These are phyloP conservation scores for Brachypalpus laphriformis DNA, from an alignment of 2,888 invertebrate genomes.

Conservation along the genomic window DNA sequence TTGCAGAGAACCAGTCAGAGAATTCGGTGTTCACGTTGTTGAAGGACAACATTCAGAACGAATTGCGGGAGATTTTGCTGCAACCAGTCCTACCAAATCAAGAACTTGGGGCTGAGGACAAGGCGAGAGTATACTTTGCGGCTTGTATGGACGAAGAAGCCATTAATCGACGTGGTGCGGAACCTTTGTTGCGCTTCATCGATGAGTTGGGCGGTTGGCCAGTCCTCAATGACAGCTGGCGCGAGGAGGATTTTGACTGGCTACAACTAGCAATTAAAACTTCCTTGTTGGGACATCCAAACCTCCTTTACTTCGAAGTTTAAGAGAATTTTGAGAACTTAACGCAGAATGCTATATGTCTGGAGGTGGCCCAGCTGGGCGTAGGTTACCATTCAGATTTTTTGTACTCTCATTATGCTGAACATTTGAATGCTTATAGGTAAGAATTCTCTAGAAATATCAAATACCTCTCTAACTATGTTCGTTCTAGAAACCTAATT, in stretches of 20 bases:
- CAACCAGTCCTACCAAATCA: conserved; percentile 18
- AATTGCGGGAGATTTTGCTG: conserved; percentile 46
- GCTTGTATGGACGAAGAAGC: conserved; percentile 53
- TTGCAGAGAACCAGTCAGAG: conserved; percentile 61
- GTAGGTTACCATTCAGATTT: conserved; percentile 59
- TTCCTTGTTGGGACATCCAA: conserved; percentile 27
- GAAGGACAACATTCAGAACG: conserved; percentile 57
- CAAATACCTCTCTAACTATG: neutral
- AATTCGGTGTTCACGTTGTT: conserved; percentile 60
- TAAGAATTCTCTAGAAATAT: neutral
- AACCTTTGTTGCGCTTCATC: conserved; percentile 65
- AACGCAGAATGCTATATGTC: neutral
- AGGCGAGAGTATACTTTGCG: conserved; percentile 59
- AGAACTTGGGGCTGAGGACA: conserved; percentile 59
- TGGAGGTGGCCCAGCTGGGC: conserved; percentile 49
- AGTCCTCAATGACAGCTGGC: conserved; percentile 67
- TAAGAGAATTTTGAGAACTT: conserved; percentile 18
- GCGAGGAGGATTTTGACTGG: conserved; percentile 59
- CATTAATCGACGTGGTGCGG: conserved; percentile 52
- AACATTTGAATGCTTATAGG: conserved; percentile 64
- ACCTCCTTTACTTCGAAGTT: conserved; percentile 17
- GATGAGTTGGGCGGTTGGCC: conserved; percentile 71
- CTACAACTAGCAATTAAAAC: conserved; percentile 55
- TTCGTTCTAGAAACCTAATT: conserved; percentile 46
- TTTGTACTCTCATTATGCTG: conserved; percentile 37